Base-by-base conservation (phyloP, 2,797 vertebrate genomes). In the Bradypus variegatus region DNA sequence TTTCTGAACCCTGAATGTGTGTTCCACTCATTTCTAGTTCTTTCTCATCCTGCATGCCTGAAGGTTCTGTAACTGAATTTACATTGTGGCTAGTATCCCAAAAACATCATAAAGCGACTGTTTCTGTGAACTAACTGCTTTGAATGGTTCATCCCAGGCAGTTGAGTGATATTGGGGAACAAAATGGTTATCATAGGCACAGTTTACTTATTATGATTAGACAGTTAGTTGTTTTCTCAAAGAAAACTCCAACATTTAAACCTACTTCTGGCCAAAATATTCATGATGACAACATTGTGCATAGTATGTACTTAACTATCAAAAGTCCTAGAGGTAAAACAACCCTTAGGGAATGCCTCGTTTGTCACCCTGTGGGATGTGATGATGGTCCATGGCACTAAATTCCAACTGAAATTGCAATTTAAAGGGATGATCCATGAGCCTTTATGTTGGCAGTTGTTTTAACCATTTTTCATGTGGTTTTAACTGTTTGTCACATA, bases 301-400 rank as follows among this genome's bases (percentile, higher is more conserved):
- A 0, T 14, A 38, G 27, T 31, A 0, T 33, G 50, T 23, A 15
- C 41, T n/a, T 53, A 16, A n/a, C 9, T 1, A 15, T 38, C 55
- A 4, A 1, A 83, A 73, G 89, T 72, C 19, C 25, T 62, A 65
- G 38, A 27, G 65, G 72, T 41, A 1, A 18, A 38, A 19, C 2
- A 5, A 4, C 29, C n/a, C 29, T n/a, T 7, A 2, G 38, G 0
- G 3, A 29, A 10, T 10, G 13, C 72, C 70, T 38, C 4, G 2
- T 25, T 53, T 58, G 14, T 45, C 2, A 1, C 6, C 65, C 38
- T 41, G 21, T 31, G 1, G 48, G 58, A n/a, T 10, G 55, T 11
- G 78, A 16, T 11, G 78, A 16, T 5, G 1, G 1, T 41, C 31
- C 38, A 1, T 15, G 50, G 58, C 45, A 1, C 4, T 12, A 58